These are phyloP conservation scores for Nymphicus hollandicus DNA, from an alignment of 2,113 vertebrate species.

Conservation along the genomic window DNA sequence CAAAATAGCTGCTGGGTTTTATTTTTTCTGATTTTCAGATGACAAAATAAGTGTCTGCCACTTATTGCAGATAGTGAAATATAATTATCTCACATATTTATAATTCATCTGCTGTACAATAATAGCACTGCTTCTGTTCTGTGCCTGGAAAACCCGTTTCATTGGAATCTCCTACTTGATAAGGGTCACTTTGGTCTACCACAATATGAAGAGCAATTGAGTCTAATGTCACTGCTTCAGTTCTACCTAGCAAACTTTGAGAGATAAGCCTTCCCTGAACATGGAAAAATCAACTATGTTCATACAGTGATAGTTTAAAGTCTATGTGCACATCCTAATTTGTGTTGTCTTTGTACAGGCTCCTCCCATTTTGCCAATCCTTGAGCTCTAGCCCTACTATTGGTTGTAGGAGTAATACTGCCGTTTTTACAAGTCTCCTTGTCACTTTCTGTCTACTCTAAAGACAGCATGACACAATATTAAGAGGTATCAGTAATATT, in stretches of 20 bases:
- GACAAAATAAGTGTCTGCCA: not conserved
- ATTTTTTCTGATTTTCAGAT: not conserved
- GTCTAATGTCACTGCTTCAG: not conserved
- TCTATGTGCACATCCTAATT: not conserved
- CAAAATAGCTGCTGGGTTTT: not conserved
- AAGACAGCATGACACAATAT: not conserved
- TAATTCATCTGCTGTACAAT: not conserved
- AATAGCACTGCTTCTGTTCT: not conserved
- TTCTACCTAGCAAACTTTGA: not conserved
- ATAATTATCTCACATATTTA: not conserved
- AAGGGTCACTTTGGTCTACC: not conserved
- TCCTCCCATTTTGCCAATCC: not conserved
- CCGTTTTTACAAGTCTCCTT: not conserved
- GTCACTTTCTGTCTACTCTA: not conserved
- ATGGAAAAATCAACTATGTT: not conserved
- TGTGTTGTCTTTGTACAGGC: not conserved
- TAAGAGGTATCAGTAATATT: not conserved
- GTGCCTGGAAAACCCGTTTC: not conserved
- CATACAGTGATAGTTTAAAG: not conserved
- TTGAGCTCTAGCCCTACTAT: not conserved
- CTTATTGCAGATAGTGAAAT: not conserved
- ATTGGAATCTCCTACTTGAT: not conserved
- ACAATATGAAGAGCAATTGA: not conserved
- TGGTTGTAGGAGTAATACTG: not conserved
- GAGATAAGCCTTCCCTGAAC: not conserved